Conservation (phyloP, 2,797 vertebrate genomes). For the Avahi laniger region DNA sequence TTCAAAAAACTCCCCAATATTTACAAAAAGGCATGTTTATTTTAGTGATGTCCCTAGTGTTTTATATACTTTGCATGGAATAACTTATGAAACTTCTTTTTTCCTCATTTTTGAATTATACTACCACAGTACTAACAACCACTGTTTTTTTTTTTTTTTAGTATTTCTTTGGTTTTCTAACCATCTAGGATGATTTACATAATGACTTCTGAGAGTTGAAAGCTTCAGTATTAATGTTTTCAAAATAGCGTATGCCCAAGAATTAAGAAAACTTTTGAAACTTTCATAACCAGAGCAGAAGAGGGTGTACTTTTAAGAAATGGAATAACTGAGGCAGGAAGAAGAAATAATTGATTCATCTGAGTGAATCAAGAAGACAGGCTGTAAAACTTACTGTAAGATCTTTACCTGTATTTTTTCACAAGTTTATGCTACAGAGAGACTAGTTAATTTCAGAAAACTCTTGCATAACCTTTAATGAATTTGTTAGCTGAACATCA, state of each 20-base stretch:
- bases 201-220: neutral
- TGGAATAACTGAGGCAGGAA: neutral
- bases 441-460: neutral
- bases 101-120: neutral
- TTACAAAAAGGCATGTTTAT: neutral
- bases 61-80: neutral
- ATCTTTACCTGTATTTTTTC: neutral
- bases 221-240: neutral
- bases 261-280: neutral
- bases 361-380: neutral
- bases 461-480: neutral
- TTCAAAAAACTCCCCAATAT: neutral
- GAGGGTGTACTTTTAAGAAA: conserved; percentile 8
- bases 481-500: neutral
- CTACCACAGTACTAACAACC: neutral
- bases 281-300: neutral
- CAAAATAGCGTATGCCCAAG: neutral
- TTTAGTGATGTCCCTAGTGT: neutral
- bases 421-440: neutral
- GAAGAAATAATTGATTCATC: neutral
- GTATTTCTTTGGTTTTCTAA: conserved; percentile 26
- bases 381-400: neutral
- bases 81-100: neutral
- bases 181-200: neutral
- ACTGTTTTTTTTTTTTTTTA: neutral